Conservation (phyloP, 2,113 vertebrate genomes). For the Periophthalmodon schlosseri region DNA sequence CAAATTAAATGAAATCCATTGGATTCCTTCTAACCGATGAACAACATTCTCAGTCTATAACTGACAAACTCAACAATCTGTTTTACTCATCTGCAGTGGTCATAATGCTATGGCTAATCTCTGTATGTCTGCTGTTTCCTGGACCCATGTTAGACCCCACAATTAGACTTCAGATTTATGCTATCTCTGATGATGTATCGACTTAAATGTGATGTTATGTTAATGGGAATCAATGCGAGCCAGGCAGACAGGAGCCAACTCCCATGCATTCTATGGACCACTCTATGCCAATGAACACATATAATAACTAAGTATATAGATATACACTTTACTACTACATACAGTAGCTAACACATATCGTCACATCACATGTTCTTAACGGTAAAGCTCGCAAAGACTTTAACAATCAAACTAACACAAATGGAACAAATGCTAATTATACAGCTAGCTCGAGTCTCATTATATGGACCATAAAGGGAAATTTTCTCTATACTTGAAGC, state of each 20-base stretch:
- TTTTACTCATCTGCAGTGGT: background rate
- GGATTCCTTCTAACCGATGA: too few species aligned
- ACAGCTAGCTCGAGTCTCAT: background rate
- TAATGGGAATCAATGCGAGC: constrained; percentile 3
- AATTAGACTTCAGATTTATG: background rate
- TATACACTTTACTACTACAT: background rate
- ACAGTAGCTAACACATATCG: background rate
- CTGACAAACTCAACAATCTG: too few species aligned
- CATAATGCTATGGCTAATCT: background rate
- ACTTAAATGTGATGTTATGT: constrained; percentile 3
- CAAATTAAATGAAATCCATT: too few species aligned
- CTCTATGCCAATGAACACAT: background rate
- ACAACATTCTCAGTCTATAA: too few species aligned
- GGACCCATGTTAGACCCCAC: background rate
- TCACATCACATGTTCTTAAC: too few species aligned
- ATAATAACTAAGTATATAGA: too few species aligned
- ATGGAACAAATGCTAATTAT: background rate
- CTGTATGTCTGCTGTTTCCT: background rate
- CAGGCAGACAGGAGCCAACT: background rate
- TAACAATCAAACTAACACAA: background rate
- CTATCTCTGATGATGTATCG: background rate
- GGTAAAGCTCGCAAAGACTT: background rate
- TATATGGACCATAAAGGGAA: background rate
- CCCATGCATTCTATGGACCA: background rate
- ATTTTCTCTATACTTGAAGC: background rate